Conservation (phyloP, 2,113 vertebrate genomes). For the Saimiri boliviensis region DNA sequence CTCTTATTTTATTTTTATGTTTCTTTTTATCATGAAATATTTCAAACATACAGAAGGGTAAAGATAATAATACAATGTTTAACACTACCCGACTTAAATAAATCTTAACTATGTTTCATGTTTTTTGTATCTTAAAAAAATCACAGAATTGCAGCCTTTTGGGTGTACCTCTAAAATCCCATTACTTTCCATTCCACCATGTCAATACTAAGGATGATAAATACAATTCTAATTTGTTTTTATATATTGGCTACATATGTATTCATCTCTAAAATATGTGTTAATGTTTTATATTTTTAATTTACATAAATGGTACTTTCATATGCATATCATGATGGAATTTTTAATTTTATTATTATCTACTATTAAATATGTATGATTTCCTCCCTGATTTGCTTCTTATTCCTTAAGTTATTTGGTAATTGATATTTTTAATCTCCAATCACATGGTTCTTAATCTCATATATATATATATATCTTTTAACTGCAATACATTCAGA, state of each 20-base stretch:
- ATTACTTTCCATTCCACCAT: not conserved
- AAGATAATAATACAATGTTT: not conserved
- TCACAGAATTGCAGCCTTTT: not conserved
- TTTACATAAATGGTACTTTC: not conserved
- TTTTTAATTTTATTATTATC: not conserved
- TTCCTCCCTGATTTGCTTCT: not conserved
- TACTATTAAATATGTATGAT: not conserved
- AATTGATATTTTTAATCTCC: constrained; percentile 31
- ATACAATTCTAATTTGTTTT: not conserved
- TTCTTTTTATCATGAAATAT: not conserved
- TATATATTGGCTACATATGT: not conserved
- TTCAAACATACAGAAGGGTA: not conserved
- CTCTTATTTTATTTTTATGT: not conserved
- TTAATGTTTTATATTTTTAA: not conserved
- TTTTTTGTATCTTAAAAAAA: not conserved
- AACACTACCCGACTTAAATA: not conserved
- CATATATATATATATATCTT: not conserved
- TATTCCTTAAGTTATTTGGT: not conserved
- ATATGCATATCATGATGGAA: not conserved
- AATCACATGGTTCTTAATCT: not conserved
- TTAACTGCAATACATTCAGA: not conserved
- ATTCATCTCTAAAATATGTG: not conserved
- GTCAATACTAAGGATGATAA: not conserved
- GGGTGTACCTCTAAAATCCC: not conserved
- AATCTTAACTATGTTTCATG: not conserved